These are phyloP conservation scores for Nemoura dubitans DNA, from an alignment of 2,888 invertebrate species.

Conservation along the genomic window DNA sequence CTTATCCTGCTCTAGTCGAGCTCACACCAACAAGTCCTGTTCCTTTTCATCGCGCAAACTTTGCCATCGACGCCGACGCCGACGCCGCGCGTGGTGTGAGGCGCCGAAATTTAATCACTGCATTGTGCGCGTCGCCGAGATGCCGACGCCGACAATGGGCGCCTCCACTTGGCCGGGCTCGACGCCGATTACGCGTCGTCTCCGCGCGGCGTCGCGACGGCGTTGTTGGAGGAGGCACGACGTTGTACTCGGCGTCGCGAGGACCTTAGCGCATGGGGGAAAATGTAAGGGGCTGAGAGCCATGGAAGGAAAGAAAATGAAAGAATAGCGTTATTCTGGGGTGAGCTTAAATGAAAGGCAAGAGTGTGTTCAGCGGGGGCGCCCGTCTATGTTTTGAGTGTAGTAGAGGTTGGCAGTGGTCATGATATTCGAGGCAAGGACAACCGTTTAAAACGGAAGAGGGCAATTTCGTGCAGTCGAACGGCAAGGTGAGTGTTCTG, in stretches of 20 bases:
- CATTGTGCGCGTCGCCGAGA: slow-evolving; percentile 44
- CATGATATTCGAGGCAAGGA: neutral
- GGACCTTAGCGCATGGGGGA: neutral
- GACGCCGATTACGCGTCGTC: slow-evolving; percentile 3
- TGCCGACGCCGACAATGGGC: slow-evolving; percentile 27
- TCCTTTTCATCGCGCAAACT: slow-evolving; percentile 20
- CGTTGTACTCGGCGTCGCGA: no score
- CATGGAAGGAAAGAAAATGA: no score
- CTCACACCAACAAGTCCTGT: neutral
- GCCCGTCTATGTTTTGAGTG: no score
- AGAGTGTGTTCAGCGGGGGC: no score
- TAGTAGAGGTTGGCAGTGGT: neutral
- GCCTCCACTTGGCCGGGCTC: neutral
- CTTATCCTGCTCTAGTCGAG: neutral
- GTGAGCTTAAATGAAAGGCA: neutral
- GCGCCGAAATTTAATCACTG: slow-evolving; percentile 48
- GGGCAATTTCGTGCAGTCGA: neutral
- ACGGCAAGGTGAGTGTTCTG: neutral
- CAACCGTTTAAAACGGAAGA: neutral
- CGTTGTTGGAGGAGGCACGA: neutral
- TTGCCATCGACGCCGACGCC: neutral
- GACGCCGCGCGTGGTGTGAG: slow-evolving; percentile 16
- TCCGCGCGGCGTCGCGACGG: neutral
- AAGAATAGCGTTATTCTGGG: neutral
- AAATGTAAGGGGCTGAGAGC: no score